phyloP scores from a whole-genome alignment of 2,113 vertebrate species.

The Sinocyclocheilus anshuiensis region DNA sequence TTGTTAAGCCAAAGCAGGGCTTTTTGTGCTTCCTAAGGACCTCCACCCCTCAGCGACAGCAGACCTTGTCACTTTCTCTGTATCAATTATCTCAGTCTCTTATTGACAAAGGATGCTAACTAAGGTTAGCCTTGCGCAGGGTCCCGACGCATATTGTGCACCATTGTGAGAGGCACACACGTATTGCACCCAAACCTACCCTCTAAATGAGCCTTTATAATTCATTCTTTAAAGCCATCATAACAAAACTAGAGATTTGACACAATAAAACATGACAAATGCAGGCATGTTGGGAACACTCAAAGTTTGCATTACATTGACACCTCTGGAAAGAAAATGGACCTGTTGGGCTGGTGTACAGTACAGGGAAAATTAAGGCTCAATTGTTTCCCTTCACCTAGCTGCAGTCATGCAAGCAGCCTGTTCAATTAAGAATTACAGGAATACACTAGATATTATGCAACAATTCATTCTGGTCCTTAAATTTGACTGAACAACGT shows the following conservation, averaged over 20 bases:
- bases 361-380: conserved; percentile 43
- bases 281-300: conserved; percentile 61
- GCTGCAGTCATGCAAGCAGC: conserved; percentile 46
- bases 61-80: conserved; percentile 62
- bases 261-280: conserved; percentile 64
- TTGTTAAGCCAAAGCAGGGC: conserved; percentile 51
- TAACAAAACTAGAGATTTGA: conserved; percentile 53
- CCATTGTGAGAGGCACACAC: conserved; percentile 63
- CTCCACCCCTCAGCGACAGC: conserved; percentile 60
- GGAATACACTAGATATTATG: not conserved
- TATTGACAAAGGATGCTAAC: conserved; percentile 66
- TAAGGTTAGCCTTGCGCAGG: conserved; percentile 53
- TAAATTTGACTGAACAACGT: not conserved
- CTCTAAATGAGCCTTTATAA: conserved; percentile 62
- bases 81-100: conserved; percentile 73
- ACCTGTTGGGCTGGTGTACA: conserved; percentile 54
- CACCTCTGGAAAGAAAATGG: conserved; percentile 61
- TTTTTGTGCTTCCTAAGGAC: conserved; percentile 55
- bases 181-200: conserved; percentile 59
- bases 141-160: conserved; percentile 51
- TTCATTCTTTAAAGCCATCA: conserved; percentile 49
- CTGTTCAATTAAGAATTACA: conserved; percentile 50
- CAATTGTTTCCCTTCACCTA: conserved; percentile 27
- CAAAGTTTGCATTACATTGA: conserved; percentile 66
- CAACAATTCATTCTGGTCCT: not conserved